These are phyloP conservation scores for Ectropis crepuscularia DNA, from an alignment of 2,888 invertebrate genomes.

Conservation along the genomic window DNA sequence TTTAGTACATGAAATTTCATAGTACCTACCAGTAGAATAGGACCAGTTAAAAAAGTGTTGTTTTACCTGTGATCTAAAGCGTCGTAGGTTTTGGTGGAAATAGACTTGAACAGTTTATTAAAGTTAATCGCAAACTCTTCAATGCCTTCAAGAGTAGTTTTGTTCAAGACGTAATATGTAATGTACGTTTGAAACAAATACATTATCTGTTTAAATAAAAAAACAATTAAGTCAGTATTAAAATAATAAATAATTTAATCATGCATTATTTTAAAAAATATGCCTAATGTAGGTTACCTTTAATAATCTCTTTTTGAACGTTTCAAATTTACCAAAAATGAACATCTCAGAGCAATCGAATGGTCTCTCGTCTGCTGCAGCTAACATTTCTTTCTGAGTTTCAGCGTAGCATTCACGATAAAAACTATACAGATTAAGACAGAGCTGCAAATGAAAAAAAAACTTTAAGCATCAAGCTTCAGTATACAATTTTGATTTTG, in stretches of 20 bases:
- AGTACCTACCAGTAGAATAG: too few species aligned
- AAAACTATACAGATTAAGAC: constrained; percentile 70
- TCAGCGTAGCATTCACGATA: constrained; percentile 79
- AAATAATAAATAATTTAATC: too few species aligned
- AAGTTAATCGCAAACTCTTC: constrained; percentile 89
- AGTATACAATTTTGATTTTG: neutral
- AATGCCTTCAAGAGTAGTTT: constrained; percentile 92
- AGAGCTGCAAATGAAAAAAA: constrained; percentile 54
- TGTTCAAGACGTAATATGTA: constrained; percentile 89
- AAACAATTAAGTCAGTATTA: too few species aligned
- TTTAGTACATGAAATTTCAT: too few species aligned
- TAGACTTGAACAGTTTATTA: constrained; percentile 86
- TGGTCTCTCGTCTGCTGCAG: constrained; percentile 87
- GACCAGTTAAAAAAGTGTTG: too few species aligned
- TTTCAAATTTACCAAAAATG: constrained; percentile 94
- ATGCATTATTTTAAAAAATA: too few species aligned
- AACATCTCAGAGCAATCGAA: constrained; percentile 95
- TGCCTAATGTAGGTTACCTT: constrained; percentile 77
- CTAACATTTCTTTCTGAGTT: constrained; percentile 89
- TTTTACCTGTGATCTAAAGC: constrained; percentile 91
- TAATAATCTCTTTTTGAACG: constrained; percentile 89
- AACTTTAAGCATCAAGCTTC: neutral
- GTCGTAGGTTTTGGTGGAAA: constrained; percentile 90
- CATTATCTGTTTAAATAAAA: constrained; percentile 84
- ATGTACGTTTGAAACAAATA: constrained; percentile 89